phyloP scores from a whole-genome alignment of 2,888 invertebrate species.

The Luperina nickerlii region DNA sequence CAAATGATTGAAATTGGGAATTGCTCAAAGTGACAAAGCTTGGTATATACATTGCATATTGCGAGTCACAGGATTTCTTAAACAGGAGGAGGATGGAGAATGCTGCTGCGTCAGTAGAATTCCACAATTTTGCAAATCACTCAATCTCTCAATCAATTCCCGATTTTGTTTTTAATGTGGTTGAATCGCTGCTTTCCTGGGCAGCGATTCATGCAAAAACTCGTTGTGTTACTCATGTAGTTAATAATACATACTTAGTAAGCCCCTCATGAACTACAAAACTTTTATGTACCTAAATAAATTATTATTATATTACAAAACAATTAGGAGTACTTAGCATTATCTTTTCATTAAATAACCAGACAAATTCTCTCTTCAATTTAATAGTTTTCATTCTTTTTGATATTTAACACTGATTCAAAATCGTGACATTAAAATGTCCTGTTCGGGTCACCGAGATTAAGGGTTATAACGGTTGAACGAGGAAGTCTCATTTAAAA shows the following conservation, averaged over 20 bases:
- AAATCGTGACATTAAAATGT: neutral
- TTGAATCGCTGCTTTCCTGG: no score
- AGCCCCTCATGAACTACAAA: no score
- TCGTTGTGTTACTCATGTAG: no score
- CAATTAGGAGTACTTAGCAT: neutral
- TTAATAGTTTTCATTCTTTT: neutral
- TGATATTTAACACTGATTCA: neutral
- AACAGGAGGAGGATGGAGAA: neutral
- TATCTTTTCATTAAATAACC: neutral
- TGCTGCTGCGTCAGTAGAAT: neutral
- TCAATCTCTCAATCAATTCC: no score
- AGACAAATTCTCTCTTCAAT: neutral
- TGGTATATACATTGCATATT: neutral
- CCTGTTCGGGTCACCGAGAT: neutral
- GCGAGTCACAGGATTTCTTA: neutral
- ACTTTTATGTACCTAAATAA: no score
- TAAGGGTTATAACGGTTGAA: constrained; percentile 7
- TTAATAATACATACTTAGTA: no score
- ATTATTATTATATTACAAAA: no score
- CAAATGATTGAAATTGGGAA: neutral
- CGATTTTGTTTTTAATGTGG: no score
- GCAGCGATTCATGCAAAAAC: no score
- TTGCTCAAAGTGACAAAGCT: neutral
- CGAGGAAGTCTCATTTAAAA: constrained; percentile 6
- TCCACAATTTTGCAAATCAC: no score